A percentile compares a stretch with the other conserved stretches of the same genome.
Conservation (phyloP, 92 coral and sea anemone genomes). For the Epizoanthus stellaris region DNA sequence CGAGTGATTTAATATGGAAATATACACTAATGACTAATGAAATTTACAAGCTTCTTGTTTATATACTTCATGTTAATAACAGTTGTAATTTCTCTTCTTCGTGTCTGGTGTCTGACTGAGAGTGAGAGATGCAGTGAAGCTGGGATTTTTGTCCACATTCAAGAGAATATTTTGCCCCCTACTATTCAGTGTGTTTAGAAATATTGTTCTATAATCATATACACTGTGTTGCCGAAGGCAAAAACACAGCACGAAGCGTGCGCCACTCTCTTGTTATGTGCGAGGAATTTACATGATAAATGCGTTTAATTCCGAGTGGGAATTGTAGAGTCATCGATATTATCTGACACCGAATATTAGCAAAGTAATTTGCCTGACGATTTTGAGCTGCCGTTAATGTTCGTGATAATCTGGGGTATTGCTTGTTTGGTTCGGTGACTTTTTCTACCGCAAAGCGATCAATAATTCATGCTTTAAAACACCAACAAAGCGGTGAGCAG, state of each 20-base stretch:
- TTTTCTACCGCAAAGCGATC: neutral
- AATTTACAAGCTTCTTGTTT: slow-evolving; percentile 37
- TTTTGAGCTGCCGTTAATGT: neutral
- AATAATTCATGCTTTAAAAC: slow-evolving; percentile 23
- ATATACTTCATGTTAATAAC: slow-evolving; percentile 16
- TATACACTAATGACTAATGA: slow-evolving; percentile 48
- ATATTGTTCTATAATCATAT: slow-evolving; percentile 3
- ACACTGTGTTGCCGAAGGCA: slow-evolving; percentile 22
- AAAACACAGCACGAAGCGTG: neutral
- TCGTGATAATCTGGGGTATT: slow-evolving; percentile 11
- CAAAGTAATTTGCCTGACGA: neutral
- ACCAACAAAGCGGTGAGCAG: slow-evolving; percentile 11
- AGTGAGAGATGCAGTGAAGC: neutral
- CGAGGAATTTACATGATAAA: slow-evolving; percentile 16
- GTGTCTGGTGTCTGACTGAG: neutral
- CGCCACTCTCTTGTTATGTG: neutral
- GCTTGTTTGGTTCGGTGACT: slow-evolving; percentile 6
- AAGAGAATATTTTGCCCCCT: neutral
- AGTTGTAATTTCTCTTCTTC: slow-evolving; percentile 16
- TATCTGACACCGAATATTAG: neutral
- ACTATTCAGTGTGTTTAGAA: slow-evolving; percentile 10
- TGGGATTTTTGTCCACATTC: neutral
- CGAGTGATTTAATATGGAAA: slow-evolving; percentile 61
- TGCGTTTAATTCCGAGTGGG: neutral
- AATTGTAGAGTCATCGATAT: neutral